These are phyloP conservation scores for Drosophila obscura DNA, from an alignment of 1,140 invertebrate species.

Conservation along the genomic window DNA sequence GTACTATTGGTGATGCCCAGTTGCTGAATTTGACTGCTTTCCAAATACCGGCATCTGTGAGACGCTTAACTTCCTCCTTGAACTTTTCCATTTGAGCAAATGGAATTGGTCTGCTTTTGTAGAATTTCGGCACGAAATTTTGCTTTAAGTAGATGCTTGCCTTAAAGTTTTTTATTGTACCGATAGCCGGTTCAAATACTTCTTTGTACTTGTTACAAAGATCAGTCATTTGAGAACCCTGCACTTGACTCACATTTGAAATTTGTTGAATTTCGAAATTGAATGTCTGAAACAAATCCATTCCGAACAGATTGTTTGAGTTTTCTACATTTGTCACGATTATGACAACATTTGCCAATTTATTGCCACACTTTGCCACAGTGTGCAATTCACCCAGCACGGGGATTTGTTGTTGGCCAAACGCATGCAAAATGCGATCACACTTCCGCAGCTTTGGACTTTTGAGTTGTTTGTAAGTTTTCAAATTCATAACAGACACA, in stretches of 20 bases:
- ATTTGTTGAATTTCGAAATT: no score
- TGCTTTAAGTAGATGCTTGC: no score
- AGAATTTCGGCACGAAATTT: no score
- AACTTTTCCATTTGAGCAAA: slow-evolving; percentile 21
- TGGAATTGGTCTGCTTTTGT: no score
- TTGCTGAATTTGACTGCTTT: no score
- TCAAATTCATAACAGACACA: neutral
- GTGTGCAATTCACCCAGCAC: no score
- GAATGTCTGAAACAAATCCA: slow-evolving; percentile 10
- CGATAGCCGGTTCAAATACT: no score
- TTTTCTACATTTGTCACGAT: slow-evolving; percentile 8
- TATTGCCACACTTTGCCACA: neutral
- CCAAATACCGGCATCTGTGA: neutral
- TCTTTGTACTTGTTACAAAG: no score
- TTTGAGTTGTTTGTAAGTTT: neutral
- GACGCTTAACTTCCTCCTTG: slow-evolving; percentile 15
- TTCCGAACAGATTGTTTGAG: slow-evolving; percentile 25
- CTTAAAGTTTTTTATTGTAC: no score
- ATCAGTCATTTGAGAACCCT: no score
- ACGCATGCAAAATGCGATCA: slow-evolving; percentile 1
- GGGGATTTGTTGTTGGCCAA: neutral
- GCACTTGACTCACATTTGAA: no score
- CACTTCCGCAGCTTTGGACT: slow-evolving; percentile 4
- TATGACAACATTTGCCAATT: slow-evolving; percentile 3
- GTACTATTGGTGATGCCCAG: no score